Evolutionary conservation across 2,888 invertebrate genomes (phyloP), one percentile per base, ranked within the genome.

Genomic region (Eupithecia vulgata): DNA sequence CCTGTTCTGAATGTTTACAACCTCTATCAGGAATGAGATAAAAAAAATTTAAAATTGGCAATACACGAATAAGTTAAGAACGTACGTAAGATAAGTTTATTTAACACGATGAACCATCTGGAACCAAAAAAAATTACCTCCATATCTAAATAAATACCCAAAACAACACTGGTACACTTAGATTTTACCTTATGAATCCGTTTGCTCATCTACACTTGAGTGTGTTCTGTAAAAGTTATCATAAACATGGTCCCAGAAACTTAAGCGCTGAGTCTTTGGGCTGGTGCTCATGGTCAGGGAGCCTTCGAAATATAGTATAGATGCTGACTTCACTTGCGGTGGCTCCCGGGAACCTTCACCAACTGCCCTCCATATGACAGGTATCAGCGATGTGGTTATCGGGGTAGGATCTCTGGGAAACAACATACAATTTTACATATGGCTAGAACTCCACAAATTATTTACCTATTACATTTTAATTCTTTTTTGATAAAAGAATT

Each of bases 401-500:
- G 94, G 94, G 62, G 93, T 93, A 4, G 94, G 94, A 57, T 94
- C 94, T 5, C 94, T 94, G 85, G 40, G 81, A 86, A 37, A 5
- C 62, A 21, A 66, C 52, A 40, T 61, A 64, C 57, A 40, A 13
- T n/a, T 5, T 57, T 57, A 21, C 5, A 8, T 25, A 8, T 52
- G 8, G 52, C 52, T 8, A 21, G 5, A 12, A 25, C 21, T 21
- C 21, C 21, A 25, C 15, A 45, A 45, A 45, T 40, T 40, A 4
- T 52, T 8, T 52, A 21, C 12, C 21, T 10, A 3, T 13, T 3
- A 42, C 12, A 25, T 12, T 57, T 13, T 25, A 25, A 57, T 57
- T 25, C 0, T 25, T 57, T 57, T 57, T 25, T 57, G n/a, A n/a
- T n/a, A n/a, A n/a, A n/a, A n/a, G n/a, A n/a, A n/a, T n/a, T n/a